Evolutionary conservation across 2,888 invertebrate species (phyloP).

Genomic region (Agriopis leucophaearia): DNA sequence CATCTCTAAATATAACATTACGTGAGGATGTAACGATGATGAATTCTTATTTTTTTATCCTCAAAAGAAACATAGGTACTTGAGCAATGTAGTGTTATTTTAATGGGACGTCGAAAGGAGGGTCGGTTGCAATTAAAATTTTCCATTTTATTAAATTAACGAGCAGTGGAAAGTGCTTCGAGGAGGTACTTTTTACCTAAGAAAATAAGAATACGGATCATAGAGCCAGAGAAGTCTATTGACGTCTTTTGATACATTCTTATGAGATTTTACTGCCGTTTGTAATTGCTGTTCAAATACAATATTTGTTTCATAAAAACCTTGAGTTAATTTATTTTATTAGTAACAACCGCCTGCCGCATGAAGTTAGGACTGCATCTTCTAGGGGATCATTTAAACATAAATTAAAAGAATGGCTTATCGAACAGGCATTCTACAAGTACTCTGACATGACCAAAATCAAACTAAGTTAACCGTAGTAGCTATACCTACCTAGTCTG

Average conservation of each 20-base stretch:
- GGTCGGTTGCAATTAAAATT: slow-evolving; percentile 68
- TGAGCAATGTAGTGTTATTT: slow-evolving; percentile 61
- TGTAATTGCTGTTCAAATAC: neutral
- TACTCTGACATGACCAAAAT: too few relatives aligned
- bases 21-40: slow-evolving; percentile 40
- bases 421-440: too few relatives aligned
- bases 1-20: slow-evolving; percentile 24
- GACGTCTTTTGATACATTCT: neutral
- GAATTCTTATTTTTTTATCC: slow-evolving; percentile 54
- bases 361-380: too few relatives aligned
- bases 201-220: slow-evolving; percentile 4
- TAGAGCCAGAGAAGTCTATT: slow-evolving; percentile 12
- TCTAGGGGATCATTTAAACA: too few relatives aligned
- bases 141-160: slow-evolving; percentile 72
- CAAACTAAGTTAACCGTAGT: too few relatives aligned
- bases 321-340: too few relatives aligned
- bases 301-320: neutral
- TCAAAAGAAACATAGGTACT: slow-evolving; percentile 57
- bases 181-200: slow-evolving; percentile 50
- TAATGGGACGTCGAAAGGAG: slow-evolving; percentile 59
- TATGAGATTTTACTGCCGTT: neutral
- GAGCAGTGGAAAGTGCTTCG: slow-evolving; percentile 57
- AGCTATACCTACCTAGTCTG: too few relatives aligned
- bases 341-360: too few relatives aligned
- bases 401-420: too few relatives aligned